These are phyloP conservation scores for Calameuta pallipes DNA, from an alignment of 2,888 invertebrate genomes.

Conservation along the genomic window DNA sequence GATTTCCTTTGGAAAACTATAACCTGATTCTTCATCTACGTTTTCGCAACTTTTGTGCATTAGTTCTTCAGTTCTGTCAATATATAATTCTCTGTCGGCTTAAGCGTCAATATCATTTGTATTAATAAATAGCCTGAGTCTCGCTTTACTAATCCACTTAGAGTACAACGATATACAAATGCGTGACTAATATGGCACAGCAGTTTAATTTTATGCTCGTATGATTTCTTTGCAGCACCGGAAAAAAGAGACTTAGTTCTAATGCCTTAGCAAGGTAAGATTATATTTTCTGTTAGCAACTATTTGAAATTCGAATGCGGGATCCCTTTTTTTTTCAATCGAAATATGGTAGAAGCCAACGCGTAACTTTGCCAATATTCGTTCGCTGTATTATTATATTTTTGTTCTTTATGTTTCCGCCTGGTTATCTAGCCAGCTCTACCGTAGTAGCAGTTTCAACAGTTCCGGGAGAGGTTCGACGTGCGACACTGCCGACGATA, in stretches of 20 bases:
- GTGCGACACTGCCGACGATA: slow-evolving; percentile 93
- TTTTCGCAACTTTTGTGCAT: slow-evolving; percentile 2
- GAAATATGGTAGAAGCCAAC: too few species aligned
- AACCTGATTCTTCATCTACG: slow-evolving; percentile 7
- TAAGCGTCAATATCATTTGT: too few species aligned
- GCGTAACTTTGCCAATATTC: neutral
- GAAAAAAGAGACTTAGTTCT: slow-evolving; percentile 83
- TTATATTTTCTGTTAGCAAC: neutral
- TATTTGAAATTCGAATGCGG: too few species aligned
- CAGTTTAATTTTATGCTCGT: neutral
- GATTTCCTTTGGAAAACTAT: slow-evolving; percentile 36
- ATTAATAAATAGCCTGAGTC: too few species aligned
- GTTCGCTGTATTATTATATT: neutral
- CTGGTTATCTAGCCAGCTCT: slow-evolving; percentile 81
- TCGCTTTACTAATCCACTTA: too few species aligned
- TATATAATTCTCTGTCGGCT: too few species aligned
- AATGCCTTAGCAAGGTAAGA: slow-evolving; percentile 88
- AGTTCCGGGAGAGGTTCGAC: slow-evolving; percentile 92
- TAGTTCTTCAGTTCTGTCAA: too few species aligned
- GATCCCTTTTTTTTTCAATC: too few species aligned
- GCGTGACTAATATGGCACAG: too few species aligned
- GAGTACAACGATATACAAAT: too few species aligned
- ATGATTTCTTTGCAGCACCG: slow-evolving; percentile 74
- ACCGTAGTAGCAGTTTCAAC: slow-evolving; percentile 93
- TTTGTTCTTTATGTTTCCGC: slow-evolving; percentile 2